Evolutionary conservation across 2,888 invertebrate species (phyloP).

Genomic region (Notodonta ziczac): DNA sequence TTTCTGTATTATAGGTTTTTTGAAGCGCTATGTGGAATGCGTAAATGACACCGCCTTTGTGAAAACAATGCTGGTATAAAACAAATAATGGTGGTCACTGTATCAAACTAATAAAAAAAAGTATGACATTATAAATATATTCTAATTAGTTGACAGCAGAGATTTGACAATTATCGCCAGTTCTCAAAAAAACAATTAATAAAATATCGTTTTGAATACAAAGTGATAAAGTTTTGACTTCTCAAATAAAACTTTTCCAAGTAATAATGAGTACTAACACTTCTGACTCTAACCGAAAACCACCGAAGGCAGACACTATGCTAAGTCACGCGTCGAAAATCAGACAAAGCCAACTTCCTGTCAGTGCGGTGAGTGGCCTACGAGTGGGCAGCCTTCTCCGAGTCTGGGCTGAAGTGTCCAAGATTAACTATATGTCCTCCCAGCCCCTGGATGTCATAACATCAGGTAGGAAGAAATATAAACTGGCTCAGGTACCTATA

Average conservation of each 20-base stretch:
- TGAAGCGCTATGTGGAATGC: background rate
- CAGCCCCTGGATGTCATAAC: slow-evolving; percentile 39
- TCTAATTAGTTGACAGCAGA: too few relatives aligned
- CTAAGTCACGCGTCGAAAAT: background rate
- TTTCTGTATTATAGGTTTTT: background rate
- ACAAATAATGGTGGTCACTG: background rate
- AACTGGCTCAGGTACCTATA: too few relatives aligned
- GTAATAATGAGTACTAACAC: slow-evolving; percentile 15
- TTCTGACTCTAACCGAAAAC: slow-evolving; percentile 8
- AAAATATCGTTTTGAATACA: too few relatives aligned
- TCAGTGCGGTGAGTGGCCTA: slow-evolving; percentile 27
- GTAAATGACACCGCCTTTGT: background rate
- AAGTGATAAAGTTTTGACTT: too few relatives aligned
- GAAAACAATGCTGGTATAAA: background rate
- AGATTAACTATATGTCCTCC: slow-evolving; percentile 55
- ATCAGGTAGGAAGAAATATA: slow-evolving; percentile 36
- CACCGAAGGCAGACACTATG: background rate
- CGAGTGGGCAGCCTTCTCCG: slow-evolving; percentile 48
- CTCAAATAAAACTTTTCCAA: background rate
- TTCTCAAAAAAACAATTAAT: too few relatives aligned
- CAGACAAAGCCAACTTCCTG: slow-evolving; percentile 5
- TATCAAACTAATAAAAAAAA: too few relatives aligned
- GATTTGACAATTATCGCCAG: too few relatives aligned
- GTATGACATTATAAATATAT: too few relatives aligned
- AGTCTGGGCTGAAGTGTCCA: slow-evolving; percentile 60